Percentiles rank a stretch among this genome's conserved stretches.
Conservation (phyloP, 2,888 invertebrate species). For the Acanthopleura granulata region DNA sequence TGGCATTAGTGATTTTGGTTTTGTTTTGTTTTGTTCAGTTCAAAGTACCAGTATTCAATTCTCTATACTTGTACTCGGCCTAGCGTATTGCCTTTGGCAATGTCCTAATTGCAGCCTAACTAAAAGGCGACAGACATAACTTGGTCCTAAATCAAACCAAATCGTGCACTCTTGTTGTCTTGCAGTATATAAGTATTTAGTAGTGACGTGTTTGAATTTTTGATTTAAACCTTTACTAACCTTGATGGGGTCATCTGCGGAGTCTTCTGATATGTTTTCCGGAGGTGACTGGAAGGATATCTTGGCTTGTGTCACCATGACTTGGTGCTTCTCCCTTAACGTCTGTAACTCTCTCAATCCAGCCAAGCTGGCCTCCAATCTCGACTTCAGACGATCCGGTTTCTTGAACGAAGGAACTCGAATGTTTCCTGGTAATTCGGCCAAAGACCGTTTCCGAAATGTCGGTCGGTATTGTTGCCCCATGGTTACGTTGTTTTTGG, state of each 20-base stretch:
- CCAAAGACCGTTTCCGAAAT: background rate
- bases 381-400: background rate
- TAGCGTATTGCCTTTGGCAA: too few relatives aligned
- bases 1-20: too few relatives aligned
- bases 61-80: too few relatives aligned
- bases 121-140: too few relatives aligned
- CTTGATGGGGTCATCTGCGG: background rate
- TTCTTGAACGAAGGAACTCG: background rate
- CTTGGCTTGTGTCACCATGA: background rate
- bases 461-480: background rate
- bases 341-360: background rate
- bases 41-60: too few relatives aligned
- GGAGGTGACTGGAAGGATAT: background rate
- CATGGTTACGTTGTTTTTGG: background rate
- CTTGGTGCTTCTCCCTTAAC: background rate
- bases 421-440: background rate
- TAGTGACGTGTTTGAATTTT: too few relatives aligned
- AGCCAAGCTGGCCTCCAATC: slow-evolving; percentile 9
- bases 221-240: too few relatives aligned
- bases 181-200: too few relatives aligned
- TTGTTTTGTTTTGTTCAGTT: too few relatives aligned
- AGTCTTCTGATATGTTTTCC: background rate
- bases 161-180: too few relatives aligned
- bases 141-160: too few relatives aligned
- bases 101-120: too few relatives aligned